Evolutionary conservation across 2,113 vertebrate species (phyloP).

Genomic region (Colaptes auratus): DNA sequence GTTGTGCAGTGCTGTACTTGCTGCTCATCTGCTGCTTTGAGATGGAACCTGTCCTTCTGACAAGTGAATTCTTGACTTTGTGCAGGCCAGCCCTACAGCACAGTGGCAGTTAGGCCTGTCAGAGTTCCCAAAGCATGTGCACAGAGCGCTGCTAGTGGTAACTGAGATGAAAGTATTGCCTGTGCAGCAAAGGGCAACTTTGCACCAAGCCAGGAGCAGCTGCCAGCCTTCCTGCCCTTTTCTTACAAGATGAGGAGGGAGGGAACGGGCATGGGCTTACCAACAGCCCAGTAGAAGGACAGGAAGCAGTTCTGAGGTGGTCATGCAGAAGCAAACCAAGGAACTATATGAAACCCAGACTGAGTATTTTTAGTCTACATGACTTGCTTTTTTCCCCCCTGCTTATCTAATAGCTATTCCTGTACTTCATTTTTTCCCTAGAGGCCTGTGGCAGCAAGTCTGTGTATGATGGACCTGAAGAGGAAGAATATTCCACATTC

Average conservation of each 20-base stretch:
- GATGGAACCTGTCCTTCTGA: neutral
- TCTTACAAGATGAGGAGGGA: accelerated
- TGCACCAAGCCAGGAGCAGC: neutral
- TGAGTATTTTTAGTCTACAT: neutral
- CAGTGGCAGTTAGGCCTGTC: neutral
- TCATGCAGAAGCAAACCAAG: neutral
- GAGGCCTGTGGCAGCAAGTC: slow-evolving; percentile 98
- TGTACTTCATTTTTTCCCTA: slow-evolving; percentile 6
- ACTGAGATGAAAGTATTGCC: neutral
- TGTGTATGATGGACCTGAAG: slow-evolving; percentile 94
- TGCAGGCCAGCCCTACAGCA: neutral
- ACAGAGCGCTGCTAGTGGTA: neutral
- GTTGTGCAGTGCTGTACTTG: neutral
- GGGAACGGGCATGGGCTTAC: accelerated
- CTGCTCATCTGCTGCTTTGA: neutral
- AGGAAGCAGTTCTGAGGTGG: neutral
- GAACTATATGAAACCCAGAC: neutral
- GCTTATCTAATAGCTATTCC: neutral
- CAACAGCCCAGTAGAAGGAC: neutral
- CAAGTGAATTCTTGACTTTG: neutral
- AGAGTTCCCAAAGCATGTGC: neutral
- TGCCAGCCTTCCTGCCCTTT: neutral
- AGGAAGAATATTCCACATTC: slow-evolving; percentile 94
- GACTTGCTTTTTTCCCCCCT: neutral
- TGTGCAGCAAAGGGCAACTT: neutral